These are phyloP conservation scores for Apostichopus japonicus DNA, from an alignment of 35 echinoderm and acorn worm genomes.

Conservation along the genomic window DNA sequence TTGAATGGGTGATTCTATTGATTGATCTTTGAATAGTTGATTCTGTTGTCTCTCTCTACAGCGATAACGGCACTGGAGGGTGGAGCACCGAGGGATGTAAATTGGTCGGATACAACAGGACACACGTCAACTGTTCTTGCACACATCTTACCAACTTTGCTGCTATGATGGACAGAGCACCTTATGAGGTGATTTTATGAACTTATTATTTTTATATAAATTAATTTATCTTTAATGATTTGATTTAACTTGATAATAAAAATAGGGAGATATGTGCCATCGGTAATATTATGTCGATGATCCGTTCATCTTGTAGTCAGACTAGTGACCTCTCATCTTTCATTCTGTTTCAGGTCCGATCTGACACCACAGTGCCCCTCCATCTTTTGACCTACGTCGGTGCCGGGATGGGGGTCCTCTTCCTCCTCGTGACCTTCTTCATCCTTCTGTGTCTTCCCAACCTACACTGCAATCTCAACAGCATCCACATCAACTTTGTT, in stretches of 20 bases:
- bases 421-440: slow-evolving; percentile 84
- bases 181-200: slow-evolving; percentile 46
- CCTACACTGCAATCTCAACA: slow-evolving; percentile 91
- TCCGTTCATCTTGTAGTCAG: no score
- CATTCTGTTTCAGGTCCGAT: slow-evolving; percentile 27
- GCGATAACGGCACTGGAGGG: slow-evolving; percentile 76
- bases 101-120: slow-evolving; percentile 69
- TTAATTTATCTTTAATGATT: no score
- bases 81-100: slow-evolving; percentile 85
- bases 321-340: neutral
- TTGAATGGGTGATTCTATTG: no score
- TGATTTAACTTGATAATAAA: no score
- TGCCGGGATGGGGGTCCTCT: slow-evolving; percentile 63
- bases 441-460: slow-evolving; percentile 79
- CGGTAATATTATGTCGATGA: no score
- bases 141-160: slow-evolving; percentile 95
- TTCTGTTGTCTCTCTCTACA: neutral
- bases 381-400: slow-evolving; percentile 75
- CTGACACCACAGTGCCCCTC: slow-evolving; percentile 59
- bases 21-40: no score
- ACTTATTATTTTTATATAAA: neutral
- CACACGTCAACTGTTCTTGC: slow-evolving; percentile 89
- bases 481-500: slow-evolving; percentile 93
- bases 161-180: slow-evolving; percentile 83
- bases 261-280: no score